phyloP scores from a whole-genome alignment of 1,140 invertebrate genomes.

The Muscidifurax raptorellus region DNA sequence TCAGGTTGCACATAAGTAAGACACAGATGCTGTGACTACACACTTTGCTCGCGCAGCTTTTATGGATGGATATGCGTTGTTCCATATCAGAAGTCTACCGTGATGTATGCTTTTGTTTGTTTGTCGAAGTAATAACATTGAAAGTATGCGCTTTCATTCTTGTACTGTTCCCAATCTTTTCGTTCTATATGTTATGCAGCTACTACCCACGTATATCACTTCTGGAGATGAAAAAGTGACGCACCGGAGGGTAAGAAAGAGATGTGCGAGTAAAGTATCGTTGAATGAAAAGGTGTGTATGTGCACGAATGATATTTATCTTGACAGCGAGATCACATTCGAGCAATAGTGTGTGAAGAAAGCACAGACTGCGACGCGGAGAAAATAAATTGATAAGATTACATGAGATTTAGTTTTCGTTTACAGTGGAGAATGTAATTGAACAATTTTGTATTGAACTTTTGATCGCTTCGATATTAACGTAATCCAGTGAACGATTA shows the following conservation, averaged over 20 bases:
- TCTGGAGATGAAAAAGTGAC: not conserved
- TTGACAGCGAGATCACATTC: constrained; percentile 28
- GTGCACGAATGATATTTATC: constrained; percentile 17
- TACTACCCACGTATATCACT: not conserved
- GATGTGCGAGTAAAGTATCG: constrained; percentile 4
- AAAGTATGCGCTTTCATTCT: constrained; percentile 33
- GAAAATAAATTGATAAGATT: constrained; percentile 21
- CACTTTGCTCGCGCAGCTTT: constrained; percentile 51
- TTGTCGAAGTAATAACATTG: constrained; percentile 61
- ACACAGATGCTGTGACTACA: not conserved
- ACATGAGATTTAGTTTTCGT: constrained; percentile 1
- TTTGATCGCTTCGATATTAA: too few species aligned
- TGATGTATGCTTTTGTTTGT: constrained; percentile 67
- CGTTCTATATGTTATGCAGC: too few species aligned
- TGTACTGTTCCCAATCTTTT: not conserved
- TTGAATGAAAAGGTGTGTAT: constrained; percentile 12
- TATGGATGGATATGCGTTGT: constrained; percentile 57
- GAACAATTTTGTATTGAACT: too few species aligned
- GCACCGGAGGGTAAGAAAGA: constrained; percentile 39
- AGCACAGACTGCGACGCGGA: too few species aligned
- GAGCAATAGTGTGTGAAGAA: not conserved
- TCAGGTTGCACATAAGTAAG: not conserved
- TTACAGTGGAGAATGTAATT: too few species aligned
- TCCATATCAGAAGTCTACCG: constrained; percentile 60
- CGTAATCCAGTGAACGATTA: too few species aligned